Evolutionary conservation across 2,113 vertebrate species (phyloP), one percentile per base, ranked within the genome.

Genomic region (Cervus canadensis): DNA sequence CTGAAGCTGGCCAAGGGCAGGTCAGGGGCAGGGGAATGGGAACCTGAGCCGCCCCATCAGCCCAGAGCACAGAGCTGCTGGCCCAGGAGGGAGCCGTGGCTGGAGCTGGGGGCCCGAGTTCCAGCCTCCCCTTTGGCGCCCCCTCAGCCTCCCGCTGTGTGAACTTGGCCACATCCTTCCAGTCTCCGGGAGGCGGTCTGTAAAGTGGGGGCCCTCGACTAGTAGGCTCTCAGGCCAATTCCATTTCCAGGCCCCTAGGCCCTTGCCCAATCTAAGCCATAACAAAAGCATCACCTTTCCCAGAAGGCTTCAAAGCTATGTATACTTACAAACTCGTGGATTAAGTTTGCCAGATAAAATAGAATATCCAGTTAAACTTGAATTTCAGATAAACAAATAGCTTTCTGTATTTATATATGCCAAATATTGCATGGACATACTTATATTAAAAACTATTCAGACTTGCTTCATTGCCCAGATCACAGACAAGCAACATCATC

Each of bases 1-100:
- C 98, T 89, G 91, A 98, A 98, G 96, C 95, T 79, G 85, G 95
- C 96, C 96, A 97, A 98, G 98, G 98, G 97, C 98, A 98, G 98
- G 98, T 97, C 98, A 98, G 98, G 96, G 97, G 93, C 97, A 97
- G 95, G 97, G 94, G 91, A 98, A 74, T 52, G 96, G 97, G 98
- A 98, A 98, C 95, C 87, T 92, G 98, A 98, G 97, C 94, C 4
- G 19, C 57, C 78, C 40, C 50, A 52, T 92, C 86, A 92, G 96
- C 78, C 87, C 19, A 33, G 86, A 97, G 71, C 89, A 76, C 74
- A 19, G 91, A 91, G 93, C n/a, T 91, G 60, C 97, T 43, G 43
- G 91, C 82, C 28, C 96, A 84, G 95, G 88, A 89, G 94, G 89
- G 89, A 89, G 82, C 57, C 23, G 0, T 25, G 93, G 74, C 59